These are phyloP conservation scores for Etia nguti DNA, from an alignment of 2,113 vertebrate species.

Conservation along the genomic window DNA sequence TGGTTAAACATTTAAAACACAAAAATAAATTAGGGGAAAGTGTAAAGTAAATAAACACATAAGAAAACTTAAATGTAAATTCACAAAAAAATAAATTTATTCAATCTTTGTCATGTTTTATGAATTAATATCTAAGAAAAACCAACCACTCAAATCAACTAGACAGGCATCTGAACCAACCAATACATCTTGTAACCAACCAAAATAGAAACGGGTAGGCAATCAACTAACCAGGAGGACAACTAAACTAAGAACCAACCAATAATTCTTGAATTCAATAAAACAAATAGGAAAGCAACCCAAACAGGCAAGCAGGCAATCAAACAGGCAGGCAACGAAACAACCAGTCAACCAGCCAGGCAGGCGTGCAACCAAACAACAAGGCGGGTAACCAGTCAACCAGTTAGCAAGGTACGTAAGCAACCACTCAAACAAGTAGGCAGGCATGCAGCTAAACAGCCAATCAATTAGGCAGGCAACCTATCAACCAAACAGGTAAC, in stretches of 20 bases:
- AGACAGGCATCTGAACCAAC: background rate
- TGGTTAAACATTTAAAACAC: background rate
- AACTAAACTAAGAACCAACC: background rate
- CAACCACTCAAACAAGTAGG: background rate
- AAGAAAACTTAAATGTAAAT: background rate
- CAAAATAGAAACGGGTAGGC: background rate
- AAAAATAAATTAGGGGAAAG: background rate
- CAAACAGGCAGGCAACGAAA: background rate
- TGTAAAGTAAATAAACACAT: background rate
- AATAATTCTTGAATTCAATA: background rate
- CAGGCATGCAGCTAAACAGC: background rate
- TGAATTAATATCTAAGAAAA: background rate
- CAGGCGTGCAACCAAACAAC: background rate
- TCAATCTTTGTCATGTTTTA: background rate
- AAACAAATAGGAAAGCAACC: background rate
- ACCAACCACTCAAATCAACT: background rate
- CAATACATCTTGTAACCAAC: background rate
- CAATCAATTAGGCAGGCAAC: background rate
- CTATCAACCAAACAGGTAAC: background rate
- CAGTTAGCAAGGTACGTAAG: background rate
- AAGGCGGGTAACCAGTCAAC: background rate
- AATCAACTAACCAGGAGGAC: background rate
- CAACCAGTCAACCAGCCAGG: background rate
- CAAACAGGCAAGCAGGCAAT: background rate
- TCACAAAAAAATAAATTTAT: background rate